Evolutionary conservation across 1,140 invertebrate species (phyloP).

Genomic region (Drosophila saltans): DNA sequence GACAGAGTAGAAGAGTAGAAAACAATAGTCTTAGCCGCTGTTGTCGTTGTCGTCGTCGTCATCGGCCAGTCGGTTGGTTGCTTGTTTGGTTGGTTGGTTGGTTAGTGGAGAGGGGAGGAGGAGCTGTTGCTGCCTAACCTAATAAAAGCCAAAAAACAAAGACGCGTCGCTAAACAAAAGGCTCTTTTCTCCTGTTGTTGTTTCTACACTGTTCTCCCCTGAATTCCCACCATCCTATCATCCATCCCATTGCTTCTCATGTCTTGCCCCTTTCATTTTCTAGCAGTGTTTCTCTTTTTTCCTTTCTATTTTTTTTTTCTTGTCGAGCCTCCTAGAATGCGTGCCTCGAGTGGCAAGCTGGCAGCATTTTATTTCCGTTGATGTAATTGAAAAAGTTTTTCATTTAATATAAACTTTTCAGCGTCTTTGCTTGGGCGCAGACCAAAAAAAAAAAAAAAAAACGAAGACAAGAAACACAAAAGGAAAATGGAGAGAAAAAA

Average conservation of each 20-base stretch:
- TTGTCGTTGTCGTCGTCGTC: conserved; percentile 1
- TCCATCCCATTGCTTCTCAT: background rate
- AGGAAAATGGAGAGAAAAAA: conserved; percentile 34
- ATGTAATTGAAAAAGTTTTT: conserved; percentile 83
- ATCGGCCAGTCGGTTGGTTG: conserved; percentile 8
- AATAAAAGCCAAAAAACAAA: conserved; percentile 80
- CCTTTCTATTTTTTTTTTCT: background rate
- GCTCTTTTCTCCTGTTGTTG: conserved; percentile 51
- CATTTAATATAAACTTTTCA: conserved; percentile 83
- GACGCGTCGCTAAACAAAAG: conserved; percentile 71
- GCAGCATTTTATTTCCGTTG: conserved; percentile 82
- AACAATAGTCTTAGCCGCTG: conserved; percentile 15
- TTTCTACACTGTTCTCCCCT: conserved; percentile 13
- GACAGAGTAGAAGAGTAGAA: conserved; percentile 11
- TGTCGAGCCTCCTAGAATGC: conserved; percentile 40
- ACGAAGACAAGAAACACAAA: conserved; percentile 21
- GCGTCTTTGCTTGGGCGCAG: conserved; percentile 52
- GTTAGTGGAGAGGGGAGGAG: background rate
- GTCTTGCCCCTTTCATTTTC: conserved; percentile 4
- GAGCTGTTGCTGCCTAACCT: conserved; percentile 53
- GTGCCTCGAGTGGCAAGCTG: conserved; percentile 79
- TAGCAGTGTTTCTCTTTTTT: conserved; percentile 4
- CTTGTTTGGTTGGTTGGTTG: conserved; percentile 14
- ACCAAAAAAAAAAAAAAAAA: conserved; percentile 42
- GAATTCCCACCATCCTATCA: background rate